These are phyloP conservation scores for Phrixothrix hirtus DNA, from an alignment of 2,888 invertebrate species.

Conservation along the genomic window DNA sequence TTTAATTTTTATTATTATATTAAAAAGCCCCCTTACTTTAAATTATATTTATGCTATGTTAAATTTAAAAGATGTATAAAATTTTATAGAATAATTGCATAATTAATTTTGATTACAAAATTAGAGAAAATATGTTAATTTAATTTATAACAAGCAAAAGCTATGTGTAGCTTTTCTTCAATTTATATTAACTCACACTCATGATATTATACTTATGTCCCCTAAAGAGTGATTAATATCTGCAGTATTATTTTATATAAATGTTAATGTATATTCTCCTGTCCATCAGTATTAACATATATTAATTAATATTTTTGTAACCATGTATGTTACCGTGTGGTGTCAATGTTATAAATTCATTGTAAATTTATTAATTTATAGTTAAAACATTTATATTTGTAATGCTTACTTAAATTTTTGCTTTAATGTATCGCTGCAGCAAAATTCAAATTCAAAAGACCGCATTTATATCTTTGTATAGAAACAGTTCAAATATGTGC, in stretches of 20 bases:
- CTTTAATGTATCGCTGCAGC: constrained; percentile 34
- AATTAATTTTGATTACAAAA: no score
- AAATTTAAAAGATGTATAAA: no score
- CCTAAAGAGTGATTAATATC: constrained; percentile 10
- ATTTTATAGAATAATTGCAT: no score
- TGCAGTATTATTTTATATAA: constrained; percentile 24
- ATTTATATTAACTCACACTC: no score
- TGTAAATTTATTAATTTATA: constrained; percentile 23
- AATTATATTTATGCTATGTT: no score
- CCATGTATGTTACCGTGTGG: constrained; percentile 47
- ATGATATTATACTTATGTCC: no score
- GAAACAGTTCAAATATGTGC: background rate
- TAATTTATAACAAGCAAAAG: no score
- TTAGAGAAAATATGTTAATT: no score
- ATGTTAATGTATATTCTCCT: constrained; percentile 40
- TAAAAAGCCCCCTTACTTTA: no score
- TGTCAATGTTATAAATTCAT: constrained; percentile 41
- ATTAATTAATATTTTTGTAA: constrained; percentile 52
- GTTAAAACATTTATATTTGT: constrained; percentile 35
- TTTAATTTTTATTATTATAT: no score
- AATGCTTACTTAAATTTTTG: constrained; percentile 38
- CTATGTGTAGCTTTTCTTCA: no score
- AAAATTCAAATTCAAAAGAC: constrained; percentile 5
- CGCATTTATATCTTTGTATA: constrained; percentile 4
- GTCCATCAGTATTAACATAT: constrained; percentile 49